Evolutionary conservation across 2,797 vertebrate species (phyloP).

Genomic region (Acestrorhynchus altus): DNA sequence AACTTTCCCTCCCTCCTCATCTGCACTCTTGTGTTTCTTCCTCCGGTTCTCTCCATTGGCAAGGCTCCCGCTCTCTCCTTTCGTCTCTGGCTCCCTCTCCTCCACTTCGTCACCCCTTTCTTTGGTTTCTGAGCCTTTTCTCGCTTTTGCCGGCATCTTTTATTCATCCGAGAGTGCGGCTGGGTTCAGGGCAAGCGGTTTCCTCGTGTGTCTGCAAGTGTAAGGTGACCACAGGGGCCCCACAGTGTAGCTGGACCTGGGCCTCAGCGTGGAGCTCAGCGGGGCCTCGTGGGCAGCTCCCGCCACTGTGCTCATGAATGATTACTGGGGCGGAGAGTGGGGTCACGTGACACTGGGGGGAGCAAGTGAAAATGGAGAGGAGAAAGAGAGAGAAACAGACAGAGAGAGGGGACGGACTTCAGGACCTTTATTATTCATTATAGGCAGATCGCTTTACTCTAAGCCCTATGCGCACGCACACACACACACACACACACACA

Average conservation of each 20-base stretch:
- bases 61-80: conserved; percentile 62
- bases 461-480: too few relatives aligned
- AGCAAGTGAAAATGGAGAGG: conserved; percentile 24
- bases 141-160: conserved; percentile 87
- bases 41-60: conserved; percentile 63
- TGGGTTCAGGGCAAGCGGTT: conserved; percentile 69
- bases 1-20: conserved; percentile 46
- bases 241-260: conserved; percentile 57
- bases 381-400: background rate
- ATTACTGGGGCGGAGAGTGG: conserved; percentile 75
- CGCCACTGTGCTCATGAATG: conserved; percentile 83
- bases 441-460: conserved; percentile 89
- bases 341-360: conserved; percentile 73
- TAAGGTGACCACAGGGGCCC: conserved; percentile 73
- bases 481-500: conserved; percentile 11
- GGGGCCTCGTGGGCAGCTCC: conserved; percentile 43
- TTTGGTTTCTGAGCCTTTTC: conserved; percentile 81
- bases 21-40: conserved; percentile 64
- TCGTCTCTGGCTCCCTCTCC: conserved; percentile 71
- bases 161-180: conserved; percentile 84
- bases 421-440: conserved; percentile 92
- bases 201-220: conserved; percentile 67
- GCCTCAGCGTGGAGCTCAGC: conserved; percentile 48
- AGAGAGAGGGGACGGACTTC: conserved; percentile 61
- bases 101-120: conserved; percentile 75